phyloP scores from a whole-genome alignment of 2,113 vertebrate species.

The pig (Sus scrofa) region DNA sequence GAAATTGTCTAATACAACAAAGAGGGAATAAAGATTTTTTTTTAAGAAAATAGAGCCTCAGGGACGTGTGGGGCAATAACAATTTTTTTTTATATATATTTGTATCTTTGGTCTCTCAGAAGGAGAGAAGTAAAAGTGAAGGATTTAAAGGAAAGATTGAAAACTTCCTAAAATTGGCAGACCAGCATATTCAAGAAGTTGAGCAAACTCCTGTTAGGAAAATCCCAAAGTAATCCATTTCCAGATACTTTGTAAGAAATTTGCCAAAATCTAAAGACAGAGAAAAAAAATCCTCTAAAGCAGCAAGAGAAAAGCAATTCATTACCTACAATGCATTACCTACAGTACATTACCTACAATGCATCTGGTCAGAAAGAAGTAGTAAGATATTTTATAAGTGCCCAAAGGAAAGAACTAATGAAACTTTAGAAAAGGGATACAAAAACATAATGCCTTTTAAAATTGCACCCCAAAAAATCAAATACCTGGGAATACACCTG shows the following conservation, averaged over 20 bases:
- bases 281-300: background rate
- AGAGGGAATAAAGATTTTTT: background rate
- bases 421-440: too few species aligned
- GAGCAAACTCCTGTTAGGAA: background rate
- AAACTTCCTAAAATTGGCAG: constrained; percentile 13
- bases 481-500: too few species aligned
- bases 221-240: background rate
- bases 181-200: background rate
- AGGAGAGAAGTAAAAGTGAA: constrained; percentile 17
- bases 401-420: background rate
- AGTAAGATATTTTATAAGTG: constrained; percentile 11
- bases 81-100: background rate
- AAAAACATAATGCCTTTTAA: too few species aligned
- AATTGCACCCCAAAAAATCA: too few species aligned
- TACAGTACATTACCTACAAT: background rate
- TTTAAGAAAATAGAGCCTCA: background rate
- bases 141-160: constrained; percentile 20
- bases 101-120: background rate
- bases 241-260: background rate
- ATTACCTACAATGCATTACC: background rate
- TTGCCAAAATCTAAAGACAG: background rate
- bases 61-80: background rate
- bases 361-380: background rate
- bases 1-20: background rate
- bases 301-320: background rate